Conservation (phyloP, 2,888 invertebrate genomes). For the Epinotia nisella region DNA sequence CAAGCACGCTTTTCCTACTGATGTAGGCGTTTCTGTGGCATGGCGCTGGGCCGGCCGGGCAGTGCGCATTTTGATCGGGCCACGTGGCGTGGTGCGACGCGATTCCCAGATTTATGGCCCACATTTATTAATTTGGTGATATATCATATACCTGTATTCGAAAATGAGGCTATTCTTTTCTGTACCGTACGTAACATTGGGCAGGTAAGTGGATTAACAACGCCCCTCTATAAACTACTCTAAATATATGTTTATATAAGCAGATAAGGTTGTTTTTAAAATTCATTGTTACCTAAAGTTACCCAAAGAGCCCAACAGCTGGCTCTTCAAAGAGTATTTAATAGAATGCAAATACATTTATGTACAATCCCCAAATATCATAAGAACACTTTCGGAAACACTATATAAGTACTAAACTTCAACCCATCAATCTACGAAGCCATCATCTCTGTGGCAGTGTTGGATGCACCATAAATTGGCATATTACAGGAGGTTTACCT, state of each 20-base stretch:
- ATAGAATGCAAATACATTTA: no score
- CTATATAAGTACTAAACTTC: neutral
- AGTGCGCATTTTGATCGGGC: slow-evolving; percentile 26
- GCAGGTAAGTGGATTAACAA: neutral
- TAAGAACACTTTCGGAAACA: neutral
- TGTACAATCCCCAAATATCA: no score
- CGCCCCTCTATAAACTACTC: no score
- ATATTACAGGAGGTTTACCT: neutral
- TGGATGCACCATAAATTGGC: neutral
- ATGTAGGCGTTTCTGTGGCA: neutral
- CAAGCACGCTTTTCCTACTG: neutral
- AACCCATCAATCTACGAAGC: neutral
- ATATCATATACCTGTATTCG: no score
- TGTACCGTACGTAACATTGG: neutral
- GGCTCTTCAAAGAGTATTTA: no score
- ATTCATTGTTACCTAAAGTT: no score
- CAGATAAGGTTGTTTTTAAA: no score
- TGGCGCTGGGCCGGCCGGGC: neutral
- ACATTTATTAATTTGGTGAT: slow-evolving; percentile 49
- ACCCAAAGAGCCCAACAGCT: no score
- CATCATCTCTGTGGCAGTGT: neutral
- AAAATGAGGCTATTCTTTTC: slow-evolving; percentile 33
- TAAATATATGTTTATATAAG: no score
- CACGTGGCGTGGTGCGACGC: slow-evolving; percentile 42
- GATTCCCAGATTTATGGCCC: slow-evolving; percentile 47